Base-by-base conservation (phyloP, 2,113 vertebrate genomes). In the Desmodus rotundus region DNA sequence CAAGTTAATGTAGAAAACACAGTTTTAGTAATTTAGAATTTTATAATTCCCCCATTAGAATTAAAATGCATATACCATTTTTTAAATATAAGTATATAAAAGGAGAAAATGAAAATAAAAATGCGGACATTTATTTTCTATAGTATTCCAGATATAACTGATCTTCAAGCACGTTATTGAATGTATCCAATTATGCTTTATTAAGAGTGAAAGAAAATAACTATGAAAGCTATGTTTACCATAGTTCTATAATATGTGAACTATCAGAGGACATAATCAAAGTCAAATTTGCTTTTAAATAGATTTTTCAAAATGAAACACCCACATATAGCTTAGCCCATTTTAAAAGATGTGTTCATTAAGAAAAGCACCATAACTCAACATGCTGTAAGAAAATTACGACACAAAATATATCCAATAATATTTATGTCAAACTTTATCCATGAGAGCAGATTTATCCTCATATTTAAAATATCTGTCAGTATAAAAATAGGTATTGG, bases 201-300 rank as follows among this genome's bases (percentile, higher is more conserved):
- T 94, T 97, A 94, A 97, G 78, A 97, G 68, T 88, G 96, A 96
- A 94, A 98, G 95, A 97, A 98, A 98, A 98, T 97, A 96, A 97
- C 85, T 98, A 97, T 1, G 28, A 97, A 96, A 43, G 93, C 63
- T 68, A 92, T 65, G 97, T 97, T 97, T 96, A 95, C 87, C 1
- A 2, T 7, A 86, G 16, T 89, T 97, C 54, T 93, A 45, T 91
- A 94, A 87, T 85, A 74, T 84, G 52, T 94, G 93, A 98, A 97
- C 74, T 74, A 80, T 73, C 80, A 97, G 72, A 31, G 95, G 76
- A 95, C 72, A 93, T 80, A 97, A 96, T 92, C 73, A 89, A 93
- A 97, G 56, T 92, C 56, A 96, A 82, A 85, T 83, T 97, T 97
- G 83, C 38, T 96, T 63, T 70, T 89, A 96, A 82, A 98, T 77